These are phyloP conservation scores for Oopsacas minuta DNA, from an alignment of 37 sponge, comb jelly and placozoan genomes.

Conservation along the genomic window DNA sequence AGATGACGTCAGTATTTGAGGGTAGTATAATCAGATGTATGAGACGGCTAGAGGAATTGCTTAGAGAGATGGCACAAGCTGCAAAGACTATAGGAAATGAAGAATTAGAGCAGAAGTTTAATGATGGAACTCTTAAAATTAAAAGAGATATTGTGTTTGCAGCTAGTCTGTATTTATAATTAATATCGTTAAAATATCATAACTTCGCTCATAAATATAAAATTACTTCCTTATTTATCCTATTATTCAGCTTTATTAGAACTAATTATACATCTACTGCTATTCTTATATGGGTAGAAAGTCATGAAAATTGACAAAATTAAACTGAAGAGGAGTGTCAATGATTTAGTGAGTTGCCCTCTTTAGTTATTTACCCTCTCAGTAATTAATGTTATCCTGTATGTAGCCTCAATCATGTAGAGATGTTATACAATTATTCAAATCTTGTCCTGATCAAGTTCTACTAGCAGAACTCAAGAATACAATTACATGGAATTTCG, in stretches of 20 bases:
- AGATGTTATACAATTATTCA: slow-evolving; percentile 42
- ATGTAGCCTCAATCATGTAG: slow-evolving; percentile 47
- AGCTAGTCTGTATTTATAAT: slow-evolving; percentile 85
- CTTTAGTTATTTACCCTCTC: too few relatives aligned
- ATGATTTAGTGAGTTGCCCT: slow-evolving; percentile 42
- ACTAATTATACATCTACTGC: background rate
- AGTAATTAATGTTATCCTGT: background rate
- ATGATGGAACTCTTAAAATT: slow-evolving; percentile 66
- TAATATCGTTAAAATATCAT: background rate
- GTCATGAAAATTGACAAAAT: slow-evolving; percentile 69
- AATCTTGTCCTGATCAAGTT: slow-evolving; percentile 39
- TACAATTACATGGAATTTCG: slow-evolving; percentile 58
- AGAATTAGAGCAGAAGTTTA: slow-evolving; percentile 87
- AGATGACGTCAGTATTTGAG: slow-evolving; percentile 95
- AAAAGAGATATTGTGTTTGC: slow-evolving; percentile 99
- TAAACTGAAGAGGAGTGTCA: slow-evolving; percentile 51
- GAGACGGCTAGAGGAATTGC: slow-evolving; percentile 80
- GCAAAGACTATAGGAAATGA: slow-evolving; percentile 91
- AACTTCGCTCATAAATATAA: too few relatives aligned
- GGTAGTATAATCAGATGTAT: slow-evolving; percentile 93
- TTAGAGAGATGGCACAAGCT: slow-evolving; percentile 93
- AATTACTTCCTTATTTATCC: too few relatives aligned
- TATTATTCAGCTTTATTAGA: too few relatives aligned
- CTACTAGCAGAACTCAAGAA: slow-evolving; percentile 35
- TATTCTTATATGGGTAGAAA: background rate